Percentiles rank a stretch among this genome's conserved stretches.
Conservation (phyloP, 2,888 invertebrate species). For the Perizoma affinitatum region DNA sequence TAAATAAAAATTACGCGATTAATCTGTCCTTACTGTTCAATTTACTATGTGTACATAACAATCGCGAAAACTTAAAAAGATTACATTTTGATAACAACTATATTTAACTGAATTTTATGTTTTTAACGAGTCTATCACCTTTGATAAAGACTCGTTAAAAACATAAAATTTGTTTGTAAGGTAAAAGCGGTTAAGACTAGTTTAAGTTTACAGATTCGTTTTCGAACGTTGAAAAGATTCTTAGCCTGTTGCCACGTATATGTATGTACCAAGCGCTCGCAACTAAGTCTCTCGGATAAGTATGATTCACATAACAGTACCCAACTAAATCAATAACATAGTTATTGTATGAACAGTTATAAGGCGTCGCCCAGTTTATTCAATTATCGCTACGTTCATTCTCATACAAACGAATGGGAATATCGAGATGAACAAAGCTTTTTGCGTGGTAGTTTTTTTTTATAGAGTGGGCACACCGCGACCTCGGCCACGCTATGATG, state of each 20-base stretch:
- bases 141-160: no score
- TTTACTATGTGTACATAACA: no score
- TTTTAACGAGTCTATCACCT: no score
- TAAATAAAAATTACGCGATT: no score
- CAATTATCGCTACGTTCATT: conserved; percentile 8
- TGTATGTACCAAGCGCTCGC: not conserved
- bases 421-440: conserved; percentile 15
- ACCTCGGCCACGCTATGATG: conserved; percentile 48
- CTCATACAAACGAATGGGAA: conserved; percentile 9
- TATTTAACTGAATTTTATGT: no score
- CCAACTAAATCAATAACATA: conserved; percentile 13
- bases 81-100: no score
- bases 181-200: no score
- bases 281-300: not conserved
- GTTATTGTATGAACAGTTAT: conserved; percentile 9
- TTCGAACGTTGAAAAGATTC: no score
- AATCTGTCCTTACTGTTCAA: no score
- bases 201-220: no score
- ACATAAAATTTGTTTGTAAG: no score
- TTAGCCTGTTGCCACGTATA: not conserved
- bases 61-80: no score
- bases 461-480: conserved; percentile 58
- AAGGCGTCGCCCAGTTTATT: conserved; percentile 7
- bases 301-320: conserved; percentile 1
- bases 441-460: conserved; percentile 10